Evolutionary conservation across 1,140 invertebrate species (phyloP).

Genomic region (Trinorchestia longiramus): DNA sequence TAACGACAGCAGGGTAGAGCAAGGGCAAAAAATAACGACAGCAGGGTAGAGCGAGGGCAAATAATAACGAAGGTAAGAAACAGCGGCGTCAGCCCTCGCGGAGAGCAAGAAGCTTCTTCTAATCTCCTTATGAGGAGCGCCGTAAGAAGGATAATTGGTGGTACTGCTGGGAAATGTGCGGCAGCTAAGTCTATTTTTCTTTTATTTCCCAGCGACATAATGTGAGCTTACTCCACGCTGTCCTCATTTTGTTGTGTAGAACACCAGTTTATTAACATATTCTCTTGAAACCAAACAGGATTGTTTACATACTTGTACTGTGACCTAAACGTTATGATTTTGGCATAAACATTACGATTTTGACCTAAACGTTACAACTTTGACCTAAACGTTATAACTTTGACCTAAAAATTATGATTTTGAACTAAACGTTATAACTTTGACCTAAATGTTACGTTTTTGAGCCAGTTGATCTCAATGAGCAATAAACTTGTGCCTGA

Average conservation of each 20-base stretch:
- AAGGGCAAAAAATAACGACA: not conserved
- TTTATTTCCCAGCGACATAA: not conserved
- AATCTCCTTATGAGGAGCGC: not conserved
- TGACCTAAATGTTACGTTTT: too few species aligned
- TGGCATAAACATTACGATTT: too few species aligned
- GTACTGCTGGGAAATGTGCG: not conserved
- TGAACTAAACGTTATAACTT: not conserved
- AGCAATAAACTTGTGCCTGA: not conserved
- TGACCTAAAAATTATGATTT: too few species aligned
- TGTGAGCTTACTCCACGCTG: not conserved
- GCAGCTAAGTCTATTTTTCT: not conserved
- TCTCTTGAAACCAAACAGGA: not conserved
- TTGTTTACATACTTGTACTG: not conserved
- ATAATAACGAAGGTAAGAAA: not conserved
- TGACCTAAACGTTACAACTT: too few species aligned
- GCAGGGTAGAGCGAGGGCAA: not conserved
- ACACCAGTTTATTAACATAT: not conserved
- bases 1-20: too few species aligned
- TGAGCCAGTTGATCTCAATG: too few species aligned
- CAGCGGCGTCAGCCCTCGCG: not conserved
- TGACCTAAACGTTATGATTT: not conserved
- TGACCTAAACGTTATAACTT: not conserved
- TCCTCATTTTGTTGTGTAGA: not conserved
- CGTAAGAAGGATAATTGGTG: not conserved
- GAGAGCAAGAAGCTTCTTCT: not conserved